A percentile compares a stretch with the other conserved stretches of the same genome.
Evolutionary conservation across 2,888 invertebrate species (phyloP).

Genomic region (Brachynemurus nebulosus): DNA sequence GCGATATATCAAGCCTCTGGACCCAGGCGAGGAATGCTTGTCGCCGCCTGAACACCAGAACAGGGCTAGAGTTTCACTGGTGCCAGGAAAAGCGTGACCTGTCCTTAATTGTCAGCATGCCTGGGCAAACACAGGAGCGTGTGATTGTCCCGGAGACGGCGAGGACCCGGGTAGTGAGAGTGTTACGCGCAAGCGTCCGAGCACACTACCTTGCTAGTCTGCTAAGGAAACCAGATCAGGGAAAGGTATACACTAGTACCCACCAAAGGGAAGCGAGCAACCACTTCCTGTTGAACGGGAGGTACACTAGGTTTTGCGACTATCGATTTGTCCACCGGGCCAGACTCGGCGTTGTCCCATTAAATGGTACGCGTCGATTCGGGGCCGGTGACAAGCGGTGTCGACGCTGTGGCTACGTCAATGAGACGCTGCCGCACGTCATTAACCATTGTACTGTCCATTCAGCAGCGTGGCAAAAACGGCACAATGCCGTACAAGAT

Average conservation of each 20-base stretch:
- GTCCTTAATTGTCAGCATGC: slow-evolving; percentile 6
- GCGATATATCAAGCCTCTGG: slow-evolving; percentile 18
- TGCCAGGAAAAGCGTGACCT: slow-evolving; percentile 10
- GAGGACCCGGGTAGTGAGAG: not conserved
- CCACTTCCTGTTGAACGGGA: slow-evolving; percentile 22
- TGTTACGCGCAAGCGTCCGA: slow-evolving; percentile 3
- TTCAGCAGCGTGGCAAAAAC: slow-evolving; percentile 20
- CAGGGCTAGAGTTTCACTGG: slow-evolving; percentile 18
- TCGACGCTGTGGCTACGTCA: slow-evolving; percentile 19
- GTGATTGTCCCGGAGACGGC: slow-evolving; percentile 13
- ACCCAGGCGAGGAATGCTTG: slow-evolving; percentile 18
- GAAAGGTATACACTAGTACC: slow-evolving; percentile 20
- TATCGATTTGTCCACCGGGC: slow-evolving; percentile 29
- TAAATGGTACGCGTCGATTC: slow-evolving; percentile 14
- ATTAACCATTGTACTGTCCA: slow-evolving; percentile 24
- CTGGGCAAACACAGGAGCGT: slow-evolving; percentile 14
- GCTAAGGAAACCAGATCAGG: slow-evolving; percentile 19
- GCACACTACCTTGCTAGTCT: slow-evolving; percentile 6
- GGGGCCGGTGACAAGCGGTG: slow-evolving; percentile 15
- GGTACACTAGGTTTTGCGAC: slow-evolving; percentile 25
- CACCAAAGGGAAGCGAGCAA: slow-evolving; percentile 15
- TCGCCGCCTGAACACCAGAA: slow-evolving; percentile 8
- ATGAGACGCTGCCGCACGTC: slow-evolving; percentile 27
- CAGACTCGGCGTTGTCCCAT: slow-evolving; percentile 17
- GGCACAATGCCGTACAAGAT: slow-evolving; percentile 20